A percentile compares a stretch with the other conserved stretches of the same genome.
phyloP scores from a whole-genome alignment of 2,797 vertebrate species.

The Saxicola maurus region DNA sequence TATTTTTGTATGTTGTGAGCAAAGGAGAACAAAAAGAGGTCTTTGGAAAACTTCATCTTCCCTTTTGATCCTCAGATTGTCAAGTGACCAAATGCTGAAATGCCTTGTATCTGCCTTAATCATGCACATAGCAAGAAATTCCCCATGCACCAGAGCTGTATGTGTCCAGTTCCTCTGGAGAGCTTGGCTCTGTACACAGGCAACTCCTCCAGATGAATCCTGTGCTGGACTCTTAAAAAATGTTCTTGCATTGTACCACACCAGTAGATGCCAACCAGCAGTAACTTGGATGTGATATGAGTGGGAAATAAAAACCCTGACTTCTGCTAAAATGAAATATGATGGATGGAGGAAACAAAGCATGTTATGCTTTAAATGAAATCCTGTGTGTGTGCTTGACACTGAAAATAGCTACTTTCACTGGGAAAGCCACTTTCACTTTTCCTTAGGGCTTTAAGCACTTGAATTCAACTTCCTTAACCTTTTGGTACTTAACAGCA shows the following conservation, averaged over 20 bases:
- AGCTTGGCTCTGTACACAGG: not conserved
- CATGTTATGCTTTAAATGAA: not conserved
- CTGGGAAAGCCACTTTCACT: not conserved
- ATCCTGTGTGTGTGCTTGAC: not conserved
- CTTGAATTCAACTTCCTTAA: not conserved
- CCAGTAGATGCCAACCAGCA: not conserved
- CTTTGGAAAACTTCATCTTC: not conserved
- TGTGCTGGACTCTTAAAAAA: not conserved
- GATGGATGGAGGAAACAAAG: not conserved
- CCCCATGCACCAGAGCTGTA: accelerated
- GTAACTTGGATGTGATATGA: not conserved
- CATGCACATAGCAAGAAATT: not conserved
- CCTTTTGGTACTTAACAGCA: not conserved
- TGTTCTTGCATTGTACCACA: not conserved
- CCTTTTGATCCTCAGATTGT: not conserved
- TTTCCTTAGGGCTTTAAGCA: not conserved
- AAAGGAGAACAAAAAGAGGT: not conserved
- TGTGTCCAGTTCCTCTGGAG: not conserved
- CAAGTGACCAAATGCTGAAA: not conserved
- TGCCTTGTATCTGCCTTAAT: not conserved
- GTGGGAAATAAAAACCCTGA: not conserved
- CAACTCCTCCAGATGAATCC: not conserved
- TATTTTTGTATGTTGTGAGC: not conserved
- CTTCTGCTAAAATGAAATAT: not conserved
- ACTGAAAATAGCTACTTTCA: not conserved